Base-by-base conservation (phyloP, 1,140 invertebrate genomes). In the Meloidogyne hapla region DNA sequence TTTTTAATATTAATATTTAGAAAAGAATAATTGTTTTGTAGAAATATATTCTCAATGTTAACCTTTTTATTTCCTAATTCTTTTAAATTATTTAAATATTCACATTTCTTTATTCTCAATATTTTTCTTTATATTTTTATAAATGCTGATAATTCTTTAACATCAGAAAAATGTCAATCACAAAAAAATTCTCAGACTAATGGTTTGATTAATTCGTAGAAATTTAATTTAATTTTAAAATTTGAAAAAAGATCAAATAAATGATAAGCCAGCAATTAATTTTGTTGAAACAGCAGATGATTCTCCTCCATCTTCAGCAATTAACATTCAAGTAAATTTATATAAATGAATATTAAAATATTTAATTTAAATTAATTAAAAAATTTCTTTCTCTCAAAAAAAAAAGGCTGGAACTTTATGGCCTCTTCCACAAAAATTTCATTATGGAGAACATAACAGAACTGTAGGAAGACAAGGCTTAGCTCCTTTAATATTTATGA, bases 401-500 rank as follows among this genome's bases (percentile, higher is more conserved):
- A n/a, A n/a, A n/a, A n/a, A 73, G 71, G 15, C 73, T 4, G 83
- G 83, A 28, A 78, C 64, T 12, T 77, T 84, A n/a, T 84, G 83
- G 83, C 83, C 83, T 0, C 65, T 84, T 38, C 83, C 83, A 10
- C 84, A 84, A 76, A 82, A 84, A 62, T 73, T 83, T 26, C 12
- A 77, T 45, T 81, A 80, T 65, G 77, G 71, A n/a, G 15, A 48
- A 21, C 25, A 83, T 23, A 81, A 81, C 61, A 62, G 80, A 65
- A 81, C 81, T 23, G 42, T 81, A n/a, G 63, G 81, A 38, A 62
- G 25, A 45, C 80, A 71, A 6, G 15, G 26, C 12, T 65, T 81
- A 56, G 56, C 33, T 13, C 26, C 48, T 6, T 21, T 56, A 56
- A n/a, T 56, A 56, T 56, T 56, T 56, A 56, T 56, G n/a, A 56